Conservation (phyloP, 2,888 invertebrate species). For the Elegia similella region DNA sequence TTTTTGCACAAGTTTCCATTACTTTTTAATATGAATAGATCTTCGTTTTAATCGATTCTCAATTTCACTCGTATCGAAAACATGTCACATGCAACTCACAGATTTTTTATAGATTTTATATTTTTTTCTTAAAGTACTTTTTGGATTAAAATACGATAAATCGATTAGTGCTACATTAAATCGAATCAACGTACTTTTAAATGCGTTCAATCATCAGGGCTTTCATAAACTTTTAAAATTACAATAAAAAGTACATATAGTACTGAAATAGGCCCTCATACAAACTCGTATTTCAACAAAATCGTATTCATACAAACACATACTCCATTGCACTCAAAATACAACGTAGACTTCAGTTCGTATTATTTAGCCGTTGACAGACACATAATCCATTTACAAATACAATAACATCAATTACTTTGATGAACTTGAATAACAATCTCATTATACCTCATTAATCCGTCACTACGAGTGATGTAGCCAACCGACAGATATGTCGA, state of each 20-base stretch:
- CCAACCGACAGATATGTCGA: too few species aligned
- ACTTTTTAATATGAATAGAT: slow-evolving; percentile 6
- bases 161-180: slow-evolving; percentile 18
- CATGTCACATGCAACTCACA: slow-evolving; percentile 18
- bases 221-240: background rate
- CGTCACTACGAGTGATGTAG: background rate
- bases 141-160: slow-evolving; percentile 16
- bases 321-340: slow-evolving; percentile 29
- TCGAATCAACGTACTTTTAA: slow-evolving; percentile 26
- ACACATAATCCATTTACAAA: background rate
- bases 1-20: background rate
- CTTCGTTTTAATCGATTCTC: slow-evolving; percentile 8
- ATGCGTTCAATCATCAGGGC: slow-evolving; percentile 37
- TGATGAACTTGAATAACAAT: background rate
- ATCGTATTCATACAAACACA: background rate
- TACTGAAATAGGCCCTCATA: slow-evolving; percentile 10
- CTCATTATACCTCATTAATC: background rate
- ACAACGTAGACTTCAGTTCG: slow-evolving; percentile 2
- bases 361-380: slow-evolving; percentile 16
- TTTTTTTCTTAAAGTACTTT: slow-evolving; percentile 22
- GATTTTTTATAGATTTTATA: slow-evolving; percentile 23
- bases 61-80: slow-evolving; percentile 12
- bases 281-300: background rate
- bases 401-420: too few species aligned
- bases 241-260: slow-evolving; percentile 1